Evolutionary conservation across 2,888 invertebrate genomes (phyloP).

Genomic region (Synergus gifuensis): DNA sequence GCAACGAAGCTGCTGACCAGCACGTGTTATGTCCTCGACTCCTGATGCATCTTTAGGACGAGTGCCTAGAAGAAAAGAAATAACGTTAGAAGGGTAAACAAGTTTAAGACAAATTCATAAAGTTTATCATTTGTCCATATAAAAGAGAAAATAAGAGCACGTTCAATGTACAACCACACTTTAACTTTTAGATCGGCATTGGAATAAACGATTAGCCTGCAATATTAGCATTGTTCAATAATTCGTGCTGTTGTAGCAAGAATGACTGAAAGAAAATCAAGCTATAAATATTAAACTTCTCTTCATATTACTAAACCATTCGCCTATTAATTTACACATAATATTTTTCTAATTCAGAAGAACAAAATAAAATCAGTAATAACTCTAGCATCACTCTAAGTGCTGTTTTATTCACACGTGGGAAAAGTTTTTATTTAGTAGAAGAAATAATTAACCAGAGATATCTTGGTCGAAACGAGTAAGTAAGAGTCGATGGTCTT

Average conservation of each 20-base stretch:
- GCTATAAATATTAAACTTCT: background rate
- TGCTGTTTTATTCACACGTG: constrained; percentile 59
- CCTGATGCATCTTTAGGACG: constrained; percentile 2
- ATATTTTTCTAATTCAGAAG: background rate
- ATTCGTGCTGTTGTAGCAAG: background rate
- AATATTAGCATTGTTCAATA: background rate
- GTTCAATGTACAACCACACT: background rate
- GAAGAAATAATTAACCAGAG: constrained; percentile 72
- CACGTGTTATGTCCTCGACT: background rate
- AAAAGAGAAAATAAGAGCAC: background rate
- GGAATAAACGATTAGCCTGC: background rate
- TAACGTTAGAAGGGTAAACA: no score
- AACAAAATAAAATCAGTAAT: background rate
- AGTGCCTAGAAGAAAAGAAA: background rate
- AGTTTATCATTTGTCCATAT: no score
- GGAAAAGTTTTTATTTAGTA: constrained; percentile 70
- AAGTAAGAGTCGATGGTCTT: constrained; percentile 70
- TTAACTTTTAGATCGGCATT: background rate
- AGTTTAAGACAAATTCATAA: background rate
- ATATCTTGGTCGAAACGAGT: constrained; percentile 72
- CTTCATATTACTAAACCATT: background rate
- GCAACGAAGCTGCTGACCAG: background rate
- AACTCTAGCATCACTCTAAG: background rate
- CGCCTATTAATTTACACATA: background rate
- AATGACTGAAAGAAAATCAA: background rate